These are phyloP conservation scores for Mesaphorura yosii DNA, from an alignment of 1,140 invertebrate genomes.

Conservation along the genomic window DNA sequence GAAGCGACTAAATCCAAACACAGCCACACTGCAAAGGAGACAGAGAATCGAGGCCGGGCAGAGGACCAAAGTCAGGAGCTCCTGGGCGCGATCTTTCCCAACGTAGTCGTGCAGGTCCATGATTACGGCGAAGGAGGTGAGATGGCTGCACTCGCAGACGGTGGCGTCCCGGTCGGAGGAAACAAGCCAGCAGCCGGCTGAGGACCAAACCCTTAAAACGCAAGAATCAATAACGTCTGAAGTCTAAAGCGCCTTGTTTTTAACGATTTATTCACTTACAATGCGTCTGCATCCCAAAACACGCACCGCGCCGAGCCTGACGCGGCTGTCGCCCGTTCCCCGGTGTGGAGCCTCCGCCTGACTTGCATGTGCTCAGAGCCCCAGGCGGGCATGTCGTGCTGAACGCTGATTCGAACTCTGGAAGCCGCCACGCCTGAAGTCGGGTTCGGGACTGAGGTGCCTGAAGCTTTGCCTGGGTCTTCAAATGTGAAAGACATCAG, in stretches of 20 bases:
- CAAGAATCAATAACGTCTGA: not conserved
- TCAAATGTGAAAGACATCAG: too few relatives aligned
- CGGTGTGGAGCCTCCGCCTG: too few relatives aligned
- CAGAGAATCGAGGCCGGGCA: slow-evolving; percentile 47
- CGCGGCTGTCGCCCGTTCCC: too few relatives aligned
- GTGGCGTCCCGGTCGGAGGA: slow-evolving; percentile 41
- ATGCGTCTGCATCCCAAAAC: not conserved
- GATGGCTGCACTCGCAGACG: slow-evolving; percentile 46
- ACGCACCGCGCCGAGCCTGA: slow-evolving; percentile 11
- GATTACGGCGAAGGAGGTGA: slow-evolving; percentile 50
- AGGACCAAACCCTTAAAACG: slow-evolving; percentile 18
- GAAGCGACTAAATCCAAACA: too few relatives aligned
- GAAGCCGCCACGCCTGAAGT: too few relatives aligned
- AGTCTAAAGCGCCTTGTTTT: too few relatives aligned
- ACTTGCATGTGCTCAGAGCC: too few relatives aligned
- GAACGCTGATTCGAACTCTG: too few relatives aligned
- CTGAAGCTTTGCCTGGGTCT: too few relatives aligned
- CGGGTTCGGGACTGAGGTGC: too few relatives aligned
- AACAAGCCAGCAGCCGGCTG: slow-evolving; percentile 40
- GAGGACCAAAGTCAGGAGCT: slow-evolving; percentile 45
- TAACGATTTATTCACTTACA: too few relatives aligned
- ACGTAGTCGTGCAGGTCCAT: slow-evolving; percentile 39
- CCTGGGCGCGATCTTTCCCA: slow-evolving; percentile 36
- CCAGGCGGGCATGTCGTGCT: too few relatives aligned
- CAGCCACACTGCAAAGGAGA: slow-evolving; percentile 42